Percentiles rank a stretch among this genome's conserved stretches.
Conservation (phyloP, 2,797 vertebrate species). For the Echeneis naucrates region DNA sequence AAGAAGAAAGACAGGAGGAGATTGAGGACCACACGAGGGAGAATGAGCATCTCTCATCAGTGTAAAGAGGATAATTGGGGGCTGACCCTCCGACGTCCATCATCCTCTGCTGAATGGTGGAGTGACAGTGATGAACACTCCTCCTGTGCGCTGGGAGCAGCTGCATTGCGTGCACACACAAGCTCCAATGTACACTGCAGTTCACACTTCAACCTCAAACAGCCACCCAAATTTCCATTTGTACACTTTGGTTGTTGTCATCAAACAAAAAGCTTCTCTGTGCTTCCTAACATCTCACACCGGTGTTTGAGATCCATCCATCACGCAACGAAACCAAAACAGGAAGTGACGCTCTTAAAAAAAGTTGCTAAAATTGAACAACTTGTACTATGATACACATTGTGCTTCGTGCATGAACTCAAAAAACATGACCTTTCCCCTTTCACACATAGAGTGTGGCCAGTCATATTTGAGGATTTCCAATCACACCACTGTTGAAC, state of each 20-base stretch:
- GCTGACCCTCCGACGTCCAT: slow-evolving; percentile 59
- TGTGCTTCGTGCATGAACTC: neutral
- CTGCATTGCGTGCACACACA: slow-evolving; percentile 34
- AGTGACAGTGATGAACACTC: slow-evolving; percentile 58
- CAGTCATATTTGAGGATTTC: neutral
- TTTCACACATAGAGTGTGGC: neutral
- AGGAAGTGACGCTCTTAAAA: neutral
- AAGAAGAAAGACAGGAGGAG: slow-evolving; percentile 12
- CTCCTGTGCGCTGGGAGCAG: slow-evolving; percentile 11
- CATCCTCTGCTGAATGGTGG: slow-evolving; percentile 52
- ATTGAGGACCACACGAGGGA: slow-evolving; percentile 20
- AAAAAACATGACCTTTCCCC: neutral
- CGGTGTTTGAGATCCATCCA: slow-evolving; percentile 11
- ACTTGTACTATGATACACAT: neutral
- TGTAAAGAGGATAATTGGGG: slow-evolving; percentile 71
- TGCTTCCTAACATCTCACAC: neutral
- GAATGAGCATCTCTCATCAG: slow-evolving; percentile 43
- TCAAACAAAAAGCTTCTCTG: slow-evolving; percentile 17
- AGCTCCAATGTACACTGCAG: slow-evolving; percentile 5
- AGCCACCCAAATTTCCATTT: slow-evolving; percentile 5
- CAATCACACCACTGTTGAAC: neutral
- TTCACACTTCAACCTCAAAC: slow-evolving; percentile 28
- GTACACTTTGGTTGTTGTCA: slow-evolving; percentile 27
- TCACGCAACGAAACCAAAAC: slow-evolving; percentile 1
- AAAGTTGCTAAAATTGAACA: neutral